Base-by-base conservation (phyloP, 2,888 invertebrate species). In the Ariolimax columbianus region DNA sequence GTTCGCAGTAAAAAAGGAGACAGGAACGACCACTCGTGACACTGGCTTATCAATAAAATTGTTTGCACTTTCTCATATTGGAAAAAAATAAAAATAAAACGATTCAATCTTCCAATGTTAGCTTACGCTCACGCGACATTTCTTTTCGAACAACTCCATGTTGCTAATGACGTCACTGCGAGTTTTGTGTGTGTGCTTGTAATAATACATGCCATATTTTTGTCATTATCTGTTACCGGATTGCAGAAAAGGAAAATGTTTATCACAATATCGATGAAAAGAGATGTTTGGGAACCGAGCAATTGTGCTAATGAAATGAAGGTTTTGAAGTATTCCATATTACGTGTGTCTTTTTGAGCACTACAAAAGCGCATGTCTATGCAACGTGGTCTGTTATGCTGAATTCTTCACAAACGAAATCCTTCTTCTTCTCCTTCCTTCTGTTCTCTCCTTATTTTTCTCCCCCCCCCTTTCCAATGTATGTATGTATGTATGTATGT, bases 1-100 rank as follows among this genome's bases (percentile, higher is more conserved):
- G n/a, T 47, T 63, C n/a, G 40, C 43, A 47, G 43, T 40, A n/a
- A 59, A 63, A 78, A 38, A 78, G 2, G 66, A 47, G 66, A 63
- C 68, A 40, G 40, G 38, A 68, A 30, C 19, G 79, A 43, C 43
- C 79, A 79, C 79, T 79, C 47, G 19, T 40, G 66, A 23, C 66
- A 30, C 66, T 68, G 79, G 79, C 79, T 79, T 79, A 79, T 79
- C 66, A 79, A 68, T 79, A 66, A 40, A 79, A 30, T 3, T 79
- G 68, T 79, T 79, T 79, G 47, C 66, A 30, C 47, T 66, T 79
- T 79, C 43, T 40, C 30, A n/a, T 11, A 30, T 38, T 30, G 2
- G 26, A 3, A 68, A 38, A 17, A 55, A 55, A 59, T 4, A 17
- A 7, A 47, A 33, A 40, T 23, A 55, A 59, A 26, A 59, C 17